phyloP scores from a whole-genome alignment of 2,888 invertebrate species.

The Lasioglossum lativentre region DNA sequence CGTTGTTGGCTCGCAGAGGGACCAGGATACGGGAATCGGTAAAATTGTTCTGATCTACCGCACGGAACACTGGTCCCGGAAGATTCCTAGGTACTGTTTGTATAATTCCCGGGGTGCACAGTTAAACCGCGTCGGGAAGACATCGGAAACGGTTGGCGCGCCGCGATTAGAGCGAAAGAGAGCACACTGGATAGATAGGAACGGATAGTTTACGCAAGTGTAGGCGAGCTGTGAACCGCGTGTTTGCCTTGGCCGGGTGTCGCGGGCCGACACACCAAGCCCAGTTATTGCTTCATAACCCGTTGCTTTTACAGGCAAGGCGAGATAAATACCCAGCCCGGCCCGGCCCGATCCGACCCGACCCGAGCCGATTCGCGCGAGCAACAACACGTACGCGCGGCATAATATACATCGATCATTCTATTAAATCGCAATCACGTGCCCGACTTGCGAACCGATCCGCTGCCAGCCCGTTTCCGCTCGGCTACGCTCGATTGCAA shows the following conservation, averaged over 20 bases:
- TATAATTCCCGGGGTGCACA: slow-evolving; percentile 39
- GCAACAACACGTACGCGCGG: slow-evolving; percentile 64
- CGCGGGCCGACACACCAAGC: slow-evolving; percentile 40
- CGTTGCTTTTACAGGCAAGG: slow-evolving; percentile 73
- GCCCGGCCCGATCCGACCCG: not conserved
- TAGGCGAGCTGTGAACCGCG: slow-evolving; percentile 51
- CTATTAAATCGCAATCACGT: slow-evolving; percentile 61
- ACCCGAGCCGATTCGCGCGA: slow-evolving; percentile 37
- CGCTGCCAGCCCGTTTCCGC: not conserved
- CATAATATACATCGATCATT: slow-evolving; percentile 71
- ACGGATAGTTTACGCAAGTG: slow-evolving; percentile 52
- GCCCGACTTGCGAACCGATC: slow-evolving; percentile 3
- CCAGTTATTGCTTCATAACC: slow-evolving; percentile 76
- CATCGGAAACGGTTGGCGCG: slow-evolving; percentile 48
- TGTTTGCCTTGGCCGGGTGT: slow-evolving; percentile 64
- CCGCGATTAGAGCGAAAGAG: not conserved
- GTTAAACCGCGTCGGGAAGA: slow-evolving; percentile 54
- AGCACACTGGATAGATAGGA: not conserved
- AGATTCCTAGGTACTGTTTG: not conserved
- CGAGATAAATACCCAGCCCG: slow-evolving; percentile 52
- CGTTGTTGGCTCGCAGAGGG: not conserved
- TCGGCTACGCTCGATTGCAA: not conserved
- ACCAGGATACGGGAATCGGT: not conserved
- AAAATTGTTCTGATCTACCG: not conserved
- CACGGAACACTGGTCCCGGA: not conserved